These are phyloP conservation scores for Vanessa cardui DNA, from an alignment of 2,888 invertebrate species.

Conservation along the genomic window DNA sequence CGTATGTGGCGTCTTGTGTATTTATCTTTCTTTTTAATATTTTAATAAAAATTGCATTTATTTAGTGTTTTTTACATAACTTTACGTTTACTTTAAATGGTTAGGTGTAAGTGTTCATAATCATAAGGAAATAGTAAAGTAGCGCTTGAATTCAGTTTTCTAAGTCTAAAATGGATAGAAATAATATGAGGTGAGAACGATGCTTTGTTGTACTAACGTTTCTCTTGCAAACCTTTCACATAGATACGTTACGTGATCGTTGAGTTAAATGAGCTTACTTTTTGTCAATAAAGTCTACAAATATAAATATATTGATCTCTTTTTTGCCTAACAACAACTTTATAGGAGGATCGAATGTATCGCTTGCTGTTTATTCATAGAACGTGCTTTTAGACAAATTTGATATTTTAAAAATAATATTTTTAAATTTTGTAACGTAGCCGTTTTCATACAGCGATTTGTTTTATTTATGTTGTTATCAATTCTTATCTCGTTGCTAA, in stretches of 20 bases:
- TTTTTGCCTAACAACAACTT: neutral
- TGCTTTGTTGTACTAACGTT: conserved; percentile 57
- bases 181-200: conserved; percentile 71
- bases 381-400: conserved; percentile 11
- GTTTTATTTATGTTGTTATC: conserved; percentile 35
- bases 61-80: conserved; percentile 51
- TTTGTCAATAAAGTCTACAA: conserved; percentile 2
- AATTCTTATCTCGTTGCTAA: conserved; percentile 22
- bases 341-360: neutral
- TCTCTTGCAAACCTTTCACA: conserved; percentile 50
- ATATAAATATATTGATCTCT: neutral
- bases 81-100: conserved; percentile 48
- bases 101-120: conserved; percentile 48
- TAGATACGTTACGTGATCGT: conserved; percentile 31
- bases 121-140: conserved; percentile 57
- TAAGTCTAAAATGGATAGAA: conserved; percentile 43
- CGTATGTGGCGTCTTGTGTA: conserved; percentile 66
- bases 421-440: neutral
- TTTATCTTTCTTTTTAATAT: conserved; percentile 67
- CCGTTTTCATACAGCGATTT: conserved; percentile 29
- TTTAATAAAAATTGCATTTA: conserved; percentile 56
- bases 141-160: conserved; percentile 27
- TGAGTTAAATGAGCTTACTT: conserved; percentile 2
- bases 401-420: conserved; percentile 8
- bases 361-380: neutral